Conservation (phyloP, 1,140 invertebrate genomes). For the Leptinotarsa lineolata region DNA sequence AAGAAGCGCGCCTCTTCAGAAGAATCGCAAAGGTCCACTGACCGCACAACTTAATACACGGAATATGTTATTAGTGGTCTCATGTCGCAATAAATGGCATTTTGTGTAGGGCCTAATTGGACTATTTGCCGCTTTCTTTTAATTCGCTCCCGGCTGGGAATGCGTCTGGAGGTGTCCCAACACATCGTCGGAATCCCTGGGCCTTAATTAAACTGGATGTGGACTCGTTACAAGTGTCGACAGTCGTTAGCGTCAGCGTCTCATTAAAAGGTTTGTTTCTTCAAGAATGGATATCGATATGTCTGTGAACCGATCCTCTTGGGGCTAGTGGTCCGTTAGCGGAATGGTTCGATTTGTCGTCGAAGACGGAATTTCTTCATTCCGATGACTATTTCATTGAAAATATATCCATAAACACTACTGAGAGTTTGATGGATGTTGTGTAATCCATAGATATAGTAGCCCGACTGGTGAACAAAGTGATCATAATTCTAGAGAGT, state of each 20-base stretch:
- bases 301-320: not conserved
- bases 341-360: not conserved
- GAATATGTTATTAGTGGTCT: slow-evolving; percentile 38
- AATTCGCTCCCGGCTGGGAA: slow-evolving; percentile 33
- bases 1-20: slow-evolving; percentile 26
- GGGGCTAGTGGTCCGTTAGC: not conserved
- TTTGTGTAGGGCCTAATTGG: slow-evolving; percentile 36
- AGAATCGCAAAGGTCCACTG: slow-evolving; percentile 38
- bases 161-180: slow-evolving; percentile 36
- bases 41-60: slow-evolving; percentile 36
- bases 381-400: not conserved
- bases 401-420: too few relatives aligned
- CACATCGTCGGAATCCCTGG: slow-evolving; percentile 34
- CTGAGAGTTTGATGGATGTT: too few relatives aligned
- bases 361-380: not conserved
- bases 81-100: slow-evolving; percentile 31
- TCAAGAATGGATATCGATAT: not conserved
- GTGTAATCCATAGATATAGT: too few relatives aligned
- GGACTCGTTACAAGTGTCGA: slow-evolving; percentile 22
- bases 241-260: slow-evolving; percentile 21
- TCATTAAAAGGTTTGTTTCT: not conserved
- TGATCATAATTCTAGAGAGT: too few relatives aligned
- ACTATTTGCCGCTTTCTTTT: slow-evolving; percentile 33
- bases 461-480: too few relatives aligned
- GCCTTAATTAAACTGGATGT: slow-evolving; percentile 23